phyloP scores from a whole-genome alignment of 2,888 invertebrate genomes.

The Morpho achilles region DNA sequence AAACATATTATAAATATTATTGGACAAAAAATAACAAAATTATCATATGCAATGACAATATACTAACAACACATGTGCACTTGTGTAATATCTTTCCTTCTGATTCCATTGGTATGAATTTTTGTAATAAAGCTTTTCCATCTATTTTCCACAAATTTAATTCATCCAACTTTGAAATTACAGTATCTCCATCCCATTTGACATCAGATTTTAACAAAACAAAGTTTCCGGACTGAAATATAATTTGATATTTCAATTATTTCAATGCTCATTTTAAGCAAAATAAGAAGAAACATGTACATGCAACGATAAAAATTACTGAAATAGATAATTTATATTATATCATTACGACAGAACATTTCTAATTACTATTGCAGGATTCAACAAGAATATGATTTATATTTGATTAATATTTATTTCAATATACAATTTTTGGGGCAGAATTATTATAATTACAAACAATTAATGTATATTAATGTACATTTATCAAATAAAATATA shows the following conservation, averaged over 20 bases:
- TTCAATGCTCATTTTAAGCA: neutral
- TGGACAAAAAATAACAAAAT: neutral
- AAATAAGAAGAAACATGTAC: no score
- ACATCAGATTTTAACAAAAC: constrained; percentile 82
- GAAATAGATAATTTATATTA: no score
- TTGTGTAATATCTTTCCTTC: constrained; percentile 78
- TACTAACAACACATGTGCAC: constrained; percentile 81
- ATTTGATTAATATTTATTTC: no score
- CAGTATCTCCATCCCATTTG: constrained; percentile 78
- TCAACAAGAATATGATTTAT: no score
- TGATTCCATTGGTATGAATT: constrained; percentile 82
- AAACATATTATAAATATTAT: constrained; percentile 9
- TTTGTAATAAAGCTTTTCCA: constrained; percentile 82
- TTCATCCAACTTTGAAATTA: constrained; percentile 72
- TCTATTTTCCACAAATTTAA: constrained; percentile 85
- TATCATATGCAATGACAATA: neutral
- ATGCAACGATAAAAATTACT: no score
- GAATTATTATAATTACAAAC: neutral
- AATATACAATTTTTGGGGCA: no score
- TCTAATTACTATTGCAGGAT: no score
- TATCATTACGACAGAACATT: no score
- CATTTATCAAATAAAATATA: neutral
- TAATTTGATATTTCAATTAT: neutral
- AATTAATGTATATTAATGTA: no score
- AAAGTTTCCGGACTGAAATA: constrained; percentile 81